Evolutionary conservation across 2,797 vertebrate species (phyloP), one percentile per base, ranked within the genome.

Genomic region (Clarias platycephalus): DNA sequence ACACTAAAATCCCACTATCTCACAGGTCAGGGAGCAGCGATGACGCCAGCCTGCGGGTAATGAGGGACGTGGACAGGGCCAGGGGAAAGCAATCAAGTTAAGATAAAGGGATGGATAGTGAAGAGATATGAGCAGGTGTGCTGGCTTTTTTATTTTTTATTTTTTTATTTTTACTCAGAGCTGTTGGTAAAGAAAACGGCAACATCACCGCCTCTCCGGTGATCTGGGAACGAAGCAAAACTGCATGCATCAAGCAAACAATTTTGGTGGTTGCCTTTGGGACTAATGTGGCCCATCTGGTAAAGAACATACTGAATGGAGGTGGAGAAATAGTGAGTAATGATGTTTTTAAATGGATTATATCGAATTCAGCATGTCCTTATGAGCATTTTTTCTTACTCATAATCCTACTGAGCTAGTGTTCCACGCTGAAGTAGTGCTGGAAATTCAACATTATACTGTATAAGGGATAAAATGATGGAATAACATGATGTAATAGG

Each of bases 1-100:
- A 83, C 85, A 71, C 86, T 83, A 74, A 86, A 88, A 88, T 88
- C 86, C 85, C 55, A 68, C 80, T 84, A 82, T 87, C 83, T 82
- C 58, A 87, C 87, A 89, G 88, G 87, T 89, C 86, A 89, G 76
- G 80, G 86, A 87, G 82, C 84, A 86, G 84, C 76, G 83, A 79
- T 88, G 85, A 66, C 40, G 44, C 71, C 81, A 64, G 84, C 16
- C 63, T 76, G 62, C 24, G 18, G n/a, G 81, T 87, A 89, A 85
- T 89, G 62, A 86, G 85, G 64, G 81, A 86, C 86, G 85, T 87
- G 87, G 78, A 82, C 44, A 82, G 76, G 86, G 86, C 81, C 75
- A 86, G 78, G 76, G 79, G 83, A 89, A 88, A 88, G 87, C 88
- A 89, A 89, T 89, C 88, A 88, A 85, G 64, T 71, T 44, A 71